Evolutionary conservation across 2,797 vertebrate species (phyloP).

Genomic region (Melanotaenia parkinsoni): DNA sequence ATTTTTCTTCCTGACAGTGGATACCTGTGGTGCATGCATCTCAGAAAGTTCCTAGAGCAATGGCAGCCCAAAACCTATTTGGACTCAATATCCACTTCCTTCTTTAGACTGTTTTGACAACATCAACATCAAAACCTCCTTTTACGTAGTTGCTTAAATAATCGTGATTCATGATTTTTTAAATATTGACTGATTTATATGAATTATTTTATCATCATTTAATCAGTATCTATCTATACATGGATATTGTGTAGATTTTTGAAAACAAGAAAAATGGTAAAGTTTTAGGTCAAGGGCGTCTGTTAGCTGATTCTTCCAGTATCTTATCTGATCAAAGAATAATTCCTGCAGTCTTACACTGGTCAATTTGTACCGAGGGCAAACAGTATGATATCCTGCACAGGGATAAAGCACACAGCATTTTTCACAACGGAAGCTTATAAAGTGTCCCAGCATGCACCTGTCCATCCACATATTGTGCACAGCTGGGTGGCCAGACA

Average conservation of each 20-base stretch:
- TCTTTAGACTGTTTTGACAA: no score
- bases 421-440: constrained; percentile 46
- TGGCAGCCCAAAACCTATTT: no score
- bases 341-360: constrained; percentile 45
- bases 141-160: background rate
- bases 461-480: constrained; percentile 63
- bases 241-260: constrained; percentile 8
- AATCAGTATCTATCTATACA: background rate
- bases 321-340: constrained; percentile 55
- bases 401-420: constrained; percentile 62
- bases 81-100: no score
- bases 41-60: no score
- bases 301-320: constrained; percentile 14
- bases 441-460: constrained; percentile 65
- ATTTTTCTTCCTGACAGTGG: no score
- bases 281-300: constrained; percentile 10
- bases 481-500: constrained; percentile 62
- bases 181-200: background rate
- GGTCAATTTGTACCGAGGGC: constrained; percentile 72
- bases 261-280: background rate
- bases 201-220: background rate
- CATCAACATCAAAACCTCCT: no score
- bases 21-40: no score
- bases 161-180: background rate
- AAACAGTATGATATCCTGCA: constrained; percentile 65